These are phyloP conservation scores for Buphagus erythrorhynchus DNA, from an alignment of 2,797 vertebrate species.

Conservation along the genomic window DNA sequence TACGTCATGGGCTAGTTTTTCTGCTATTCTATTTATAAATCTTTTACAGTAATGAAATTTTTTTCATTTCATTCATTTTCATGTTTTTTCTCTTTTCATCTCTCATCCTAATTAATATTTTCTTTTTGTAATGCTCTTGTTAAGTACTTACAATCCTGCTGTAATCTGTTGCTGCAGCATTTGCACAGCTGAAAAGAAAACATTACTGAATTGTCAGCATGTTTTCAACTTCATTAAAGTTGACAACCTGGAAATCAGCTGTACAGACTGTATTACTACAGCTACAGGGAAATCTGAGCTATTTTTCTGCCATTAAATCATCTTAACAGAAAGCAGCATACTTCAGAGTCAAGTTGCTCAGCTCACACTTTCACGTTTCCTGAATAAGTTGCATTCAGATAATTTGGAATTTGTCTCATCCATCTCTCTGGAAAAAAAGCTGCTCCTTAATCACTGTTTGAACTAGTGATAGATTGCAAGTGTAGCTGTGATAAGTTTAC, in stretches of 20 bases:
- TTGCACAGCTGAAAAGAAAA: slow-evolving; percentile 64
- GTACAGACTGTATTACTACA: slow-evolving; percentile 5
- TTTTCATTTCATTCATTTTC: slow-evolving; percentile 39
- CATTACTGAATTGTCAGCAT: slow-evolving; percentile 56
- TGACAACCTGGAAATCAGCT: slow-evolving; percentile 67
- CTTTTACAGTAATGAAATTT: neutral
- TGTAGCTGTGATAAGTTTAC: neutral
- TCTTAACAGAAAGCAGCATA: neutral
- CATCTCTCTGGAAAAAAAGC: neutral
- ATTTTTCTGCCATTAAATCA: slow-evolving; percentile 28
- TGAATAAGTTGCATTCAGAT: neutral
- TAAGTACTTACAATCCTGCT: slow-evolving; percentile 47
- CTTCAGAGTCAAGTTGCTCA: neutral
- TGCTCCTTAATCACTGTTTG: neutral
- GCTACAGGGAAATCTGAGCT: neutral
- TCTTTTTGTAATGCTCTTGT: slow-evolving; percentile 23
- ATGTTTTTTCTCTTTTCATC: neutral
- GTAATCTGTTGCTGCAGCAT: slow-evolving; percentile 66
- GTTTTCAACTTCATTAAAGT: slow-evolving; percentile 73
- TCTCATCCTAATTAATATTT: slow-evolving; percentile 42
- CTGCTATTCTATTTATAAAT: neutral
- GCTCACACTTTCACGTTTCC: neutral
- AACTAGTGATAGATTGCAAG: neutral
- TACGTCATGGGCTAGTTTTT: neutral
- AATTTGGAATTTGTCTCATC: neutral